Percentiles rank a stretch among this genome's conserved stretches.
Evolutionary conservation across 1,140 invertebrate species (phyloP).

Genomic region (Drosophila micromelanica): DNA sequence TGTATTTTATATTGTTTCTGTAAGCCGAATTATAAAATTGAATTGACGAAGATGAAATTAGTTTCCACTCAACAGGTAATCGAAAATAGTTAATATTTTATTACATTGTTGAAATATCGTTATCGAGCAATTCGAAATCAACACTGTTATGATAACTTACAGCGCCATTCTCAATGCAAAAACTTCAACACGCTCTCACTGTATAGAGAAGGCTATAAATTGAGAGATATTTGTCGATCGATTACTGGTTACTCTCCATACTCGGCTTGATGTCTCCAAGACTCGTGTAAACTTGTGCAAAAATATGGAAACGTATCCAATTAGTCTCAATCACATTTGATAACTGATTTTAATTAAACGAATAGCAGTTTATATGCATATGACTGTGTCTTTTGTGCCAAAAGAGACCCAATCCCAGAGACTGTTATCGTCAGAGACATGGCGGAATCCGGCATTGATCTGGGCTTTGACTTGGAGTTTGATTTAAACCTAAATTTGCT

Average conservation of each 20-base stretch:
- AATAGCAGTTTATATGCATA: slow-evolving; percentile 2
- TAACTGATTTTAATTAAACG: slow-evolving; percentile 33
- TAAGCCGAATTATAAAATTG: background rate
- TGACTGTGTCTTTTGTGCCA: background rate
- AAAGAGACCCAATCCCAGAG: background rate
- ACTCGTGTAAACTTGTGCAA: slow-evolving; percentile 34
- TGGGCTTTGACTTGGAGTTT: slow-evolving; percentile 89
- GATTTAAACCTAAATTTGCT: slow-evolving; percentile 83
- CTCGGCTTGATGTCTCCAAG: background rate
- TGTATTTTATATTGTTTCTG: background rate
- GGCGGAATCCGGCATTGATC: slow-evolving; percentile 89
- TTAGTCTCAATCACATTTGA: slow-evolving; percentile 37
- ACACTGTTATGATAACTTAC: background rate
- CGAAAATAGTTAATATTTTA: background rate
- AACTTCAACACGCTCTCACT: slow-evolving; percentile 1
- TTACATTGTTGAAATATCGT: background rate
- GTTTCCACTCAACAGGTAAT: background rate
- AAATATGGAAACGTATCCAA: slow-evolving; percentile 44
- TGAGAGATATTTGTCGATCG: slow-evolving; percentile 29
- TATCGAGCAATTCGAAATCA: background rate
- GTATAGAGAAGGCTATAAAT: background rate
- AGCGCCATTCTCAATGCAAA: background rate
- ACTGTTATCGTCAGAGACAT: slow-evolving; percentile 28
- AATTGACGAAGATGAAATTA: background rate
- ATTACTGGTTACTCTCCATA: slow-evolving; percentile 10